Conservation (phyloP, 2,113 vertebrate species). For the Parus major region DNA sequence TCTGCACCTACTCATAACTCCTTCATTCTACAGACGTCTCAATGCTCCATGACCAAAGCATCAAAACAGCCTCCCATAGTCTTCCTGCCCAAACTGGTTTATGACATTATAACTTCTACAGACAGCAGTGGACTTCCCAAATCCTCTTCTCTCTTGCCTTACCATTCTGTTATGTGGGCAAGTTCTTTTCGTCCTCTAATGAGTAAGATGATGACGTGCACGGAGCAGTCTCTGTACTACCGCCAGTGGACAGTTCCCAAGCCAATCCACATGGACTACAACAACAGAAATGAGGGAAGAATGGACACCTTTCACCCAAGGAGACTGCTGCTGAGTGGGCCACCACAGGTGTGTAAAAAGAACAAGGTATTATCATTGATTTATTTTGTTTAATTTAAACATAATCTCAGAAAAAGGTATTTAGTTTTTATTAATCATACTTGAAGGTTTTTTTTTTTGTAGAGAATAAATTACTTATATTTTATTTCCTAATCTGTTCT, state of each 20-base stretch:
- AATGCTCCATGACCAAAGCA: conserved; percentile 84
- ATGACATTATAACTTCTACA: conserved; percentile 86
- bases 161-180: conserved; percentile 90
- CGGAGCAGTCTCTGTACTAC: conserved; percentile 96
- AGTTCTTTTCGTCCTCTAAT: conserved; percentile 93
- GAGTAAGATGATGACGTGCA: conserved; percentile 97
- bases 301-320: conserved; percentile 92
- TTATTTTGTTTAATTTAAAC: neutral
- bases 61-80: conserved; percentile 87
- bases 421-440: neutral
- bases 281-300: conserved; percentile 85
- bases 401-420: neutral
- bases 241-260: conserved; percentile 94
- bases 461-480: neutral
- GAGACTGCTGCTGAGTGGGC: conserved; percentile 91
- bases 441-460: accelerated
- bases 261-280: conserved; percentile 92
- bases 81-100: conserved; percentile 89
- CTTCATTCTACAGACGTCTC: conserved; percentile 72
- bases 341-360: conserved; percentile 87
- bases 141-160: conserved; percentile 91
- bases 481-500: neutral
- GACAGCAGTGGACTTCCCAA: conserved; percentile 91
- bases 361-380: neutral
- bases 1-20: conserved; percentile 68